phyloP scores from a whole-genome alignment of 1,140 invertebrate genomes.

The Steinernema feltiae region DNA sequence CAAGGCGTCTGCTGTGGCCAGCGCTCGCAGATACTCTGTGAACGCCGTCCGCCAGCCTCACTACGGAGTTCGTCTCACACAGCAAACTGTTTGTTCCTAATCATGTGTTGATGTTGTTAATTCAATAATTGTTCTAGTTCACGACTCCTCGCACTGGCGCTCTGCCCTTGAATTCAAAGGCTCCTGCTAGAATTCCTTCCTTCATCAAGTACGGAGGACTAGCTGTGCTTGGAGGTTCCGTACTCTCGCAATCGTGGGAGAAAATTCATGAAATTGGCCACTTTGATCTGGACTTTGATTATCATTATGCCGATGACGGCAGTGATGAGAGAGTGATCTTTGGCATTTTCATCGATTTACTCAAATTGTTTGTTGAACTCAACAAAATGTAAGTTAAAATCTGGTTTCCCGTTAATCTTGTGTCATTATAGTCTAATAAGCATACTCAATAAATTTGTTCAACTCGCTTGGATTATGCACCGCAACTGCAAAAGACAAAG shows the following conservation, averaged over 20 bases:
- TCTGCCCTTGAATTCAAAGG: slow-evolving; percentile 64
- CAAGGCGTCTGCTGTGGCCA: background rate
- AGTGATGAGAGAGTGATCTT: slow-evolving; percentile 62
- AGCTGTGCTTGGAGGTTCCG: slow-evolving; percentile 79
- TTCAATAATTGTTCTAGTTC: background rate
- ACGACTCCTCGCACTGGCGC: slow-evolving; percentile 39
- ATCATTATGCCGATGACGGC: slow-evolving; percentile 30
- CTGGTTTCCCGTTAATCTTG: background rate
- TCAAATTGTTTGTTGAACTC: too few species aligned
- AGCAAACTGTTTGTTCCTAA: background rate
- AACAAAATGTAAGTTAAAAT: slow-evolving; percentile 74
- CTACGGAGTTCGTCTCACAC: background rate
- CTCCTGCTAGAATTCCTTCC: slow-evolving; percentile 81
- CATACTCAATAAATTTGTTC: slow-evolving; percentile 92
- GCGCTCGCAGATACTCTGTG: background rate
- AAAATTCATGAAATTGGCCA: slow-evolving; percentile 74
- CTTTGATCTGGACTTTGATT: slow-evolving; percentile 71
- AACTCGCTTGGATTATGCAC: slow-evolving; percentile 79
- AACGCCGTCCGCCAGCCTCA: background rate
- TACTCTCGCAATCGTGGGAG: slow-evolving; percentile 96
- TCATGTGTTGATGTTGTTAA: background rate
- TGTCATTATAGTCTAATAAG: slow-evolving; percentile 64
- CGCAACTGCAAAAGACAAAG: slow-evolving; percentile 58
- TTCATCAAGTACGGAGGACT: slow-evolving; percentile 88
- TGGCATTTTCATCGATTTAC: too few species aligned